Evolutionary conservation across 2,888 invertebrate species (phyloP), one percentile per base, ranked within the genome.

Genomic region (Ennomos fuscantarius): DNA sequence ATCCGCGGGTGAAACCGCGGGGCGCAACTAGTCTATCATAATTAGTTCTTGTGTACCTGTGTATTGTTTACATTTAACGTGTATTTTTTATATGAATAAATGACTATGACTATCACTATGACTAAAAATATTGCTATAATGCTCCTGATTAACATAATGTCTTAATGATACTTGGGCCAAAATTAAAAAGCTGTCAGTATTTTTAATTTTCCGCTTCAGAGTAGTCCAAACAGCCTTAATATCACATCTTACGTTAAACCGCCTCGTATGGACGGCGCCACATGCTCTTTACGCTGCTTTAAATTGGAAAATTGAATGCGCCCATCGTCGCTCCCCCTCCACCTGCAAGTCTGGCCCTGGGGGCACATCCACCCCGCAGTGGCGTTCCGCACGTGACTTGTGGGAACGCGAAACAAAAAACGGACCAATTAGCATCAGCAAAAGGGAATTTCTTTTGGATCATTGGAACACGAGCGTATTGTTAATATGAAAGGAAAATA

Each of bases 221-320:
- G 24, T 24, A 6, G 24, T 6, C 24, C 24, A 24, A n/a, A 24
- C 24, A 2, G 5, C 24, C 24, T 24, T 24, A 15, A 15, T 15
- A 24, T 24, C 24, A 56, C 24, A 31, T 13, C 56, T 57, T 62
- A 54, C 62, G 44, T 53, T 33, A 55, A 48, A 52, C 47, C 12
- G 43, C 35, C 53, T 54, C 55, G 47, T 62, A 61, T 64, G 65
- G 55, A 40, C 42, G 54, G 62, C 63, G 60, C 70, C 72, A 69
- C 69, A 56, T 69, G 74, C 66, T 70, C 66, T 71, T 74, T 65
- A 70, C 74, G 76, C 74, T 66, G 54, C 68, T 74, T 70, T 73
- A 73, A 72, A 74, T 75, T 71, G 74, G 73, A 72, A 75, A 78
- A 78, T 78, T 76, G 76, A 68, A 75, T 71, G 70, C 68, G 39